Conservation (phyloP, 2,797 vertebrate genomes). For the Lepus oiostolus region DNA sequence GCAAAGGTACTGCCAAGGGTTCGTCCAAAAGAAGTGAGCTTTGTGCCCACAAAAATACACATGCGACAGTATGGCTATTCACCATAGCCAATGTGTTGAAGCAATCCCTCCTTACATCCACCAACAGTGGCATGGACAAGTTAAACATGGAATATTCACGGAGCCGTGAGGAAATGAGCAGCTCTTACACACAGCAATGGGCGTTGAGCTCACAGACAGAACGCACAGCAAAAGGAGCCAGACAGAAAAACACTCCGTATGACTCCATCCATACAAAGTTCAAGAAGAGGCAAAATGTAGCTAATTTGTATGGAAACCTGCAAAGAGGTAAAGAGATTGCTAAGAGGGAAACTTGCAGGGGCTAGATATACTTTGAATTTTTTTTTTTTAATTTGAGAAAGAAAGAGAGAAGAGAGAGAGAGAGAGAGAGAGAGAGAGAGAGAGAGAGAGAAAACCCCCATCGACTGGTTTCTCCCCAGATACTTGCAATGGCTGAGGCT, state of each 20-base stretch:
- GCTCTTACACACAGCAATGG: fast-evolving
- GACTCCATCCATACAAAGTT: background rate
- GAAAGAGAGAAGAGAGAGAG: too few relatives aligned
- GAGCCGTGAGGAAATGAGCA: background rate
- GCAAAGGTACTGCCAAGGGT: background rate
- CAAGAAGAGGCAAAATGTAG: background rate
- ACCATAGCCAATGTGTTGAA: background rate
- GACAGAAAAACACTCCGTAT: fast-evolving
- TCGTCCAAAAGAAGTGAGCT: background rate
- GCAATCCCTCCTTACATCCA: background rate
- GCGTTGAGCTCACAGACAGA: background rate
- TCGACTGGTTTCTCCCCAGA: too few relatives aligned
- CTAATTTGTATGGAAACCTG: background rate
- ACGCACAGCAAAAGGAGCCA: fast-evolving
- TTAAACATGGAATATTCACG: background rate
- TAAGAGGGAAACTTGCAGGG: background rate
- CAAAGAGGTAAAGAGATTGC: background rate
- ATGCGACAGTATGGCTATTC: too few relatives aligned
- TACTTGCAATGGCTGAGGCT: too few relatives aligned
- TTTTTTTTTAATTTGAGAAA: background rate
- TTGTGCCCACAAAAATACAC: background rate
- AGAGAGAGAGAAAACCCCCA: too few relatives aligned
- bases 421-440: too few relatives aligned
- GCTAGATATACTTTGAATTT: background rate
- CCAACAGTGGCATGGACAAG: background rate